Evolutionary conservation across 2,888 invertebrate genomes (phyloP).

Genomic region (Melieria picta): DNA sequence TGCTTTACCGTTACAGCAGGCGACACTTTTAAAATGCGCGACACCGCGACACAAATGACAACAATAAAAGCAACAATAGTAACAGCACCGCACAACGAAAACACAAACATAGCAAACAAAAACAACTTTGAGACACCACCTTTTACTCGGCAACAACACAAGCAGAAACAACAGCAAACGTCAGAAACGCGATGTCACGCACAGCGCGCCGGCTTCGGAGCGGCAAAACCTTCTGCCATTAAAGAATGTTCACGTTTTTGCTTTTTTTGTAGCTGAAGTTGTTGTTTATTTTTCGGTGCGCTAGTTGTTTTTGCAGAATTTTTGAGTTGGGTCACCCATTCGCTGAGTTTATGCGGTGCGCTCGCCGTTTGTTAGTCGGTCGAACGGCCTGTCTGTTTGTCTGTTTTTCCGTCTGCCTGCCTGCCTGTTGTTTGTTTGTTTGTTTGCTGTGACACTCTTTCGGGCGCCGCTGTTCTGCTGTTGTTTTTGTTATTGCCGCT

Average conservation of each 20-base stretch:
- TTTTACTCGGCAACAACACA: background rate
- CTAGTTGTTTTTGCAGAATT: no score
- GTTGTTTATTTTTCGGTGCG: background rate
- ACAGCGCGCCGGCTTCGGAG: no score
- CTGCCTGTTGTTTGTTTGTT: background rate
- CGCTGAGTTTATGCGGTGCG: background rate
- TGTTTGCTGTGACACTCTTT: background rate
- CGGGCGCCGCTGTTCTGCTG: background rate
- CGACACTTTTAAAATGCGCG: no score
- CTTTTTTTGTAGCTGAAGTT: no score
- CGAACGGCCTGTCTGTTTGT: background rate
- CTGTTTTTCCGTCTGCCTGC: background rate
- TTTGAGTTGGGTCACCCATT: slow-evolving; percentile 1
- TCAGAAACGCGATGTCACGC: no score
- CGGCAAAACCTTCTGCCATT: no score
- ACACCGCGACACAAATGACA: no score
- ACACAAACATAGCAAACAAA: slow-evolving; percentile 6
- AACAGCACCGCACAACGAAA: background rate
- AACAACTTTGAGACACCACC: background rate
- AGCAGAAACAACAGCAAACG: background rate
- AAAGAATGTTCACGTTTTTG: no score
- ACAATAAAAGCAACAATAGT: background rate
- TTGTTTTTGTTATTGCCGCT: slow-evolving; percentile 21
- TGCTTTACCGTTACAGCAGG: no score
- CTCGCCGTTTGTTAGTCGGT: background rate